Conservation (phyloP, 2,888 invertebrate species). For the Noctua janthe region DNA sequence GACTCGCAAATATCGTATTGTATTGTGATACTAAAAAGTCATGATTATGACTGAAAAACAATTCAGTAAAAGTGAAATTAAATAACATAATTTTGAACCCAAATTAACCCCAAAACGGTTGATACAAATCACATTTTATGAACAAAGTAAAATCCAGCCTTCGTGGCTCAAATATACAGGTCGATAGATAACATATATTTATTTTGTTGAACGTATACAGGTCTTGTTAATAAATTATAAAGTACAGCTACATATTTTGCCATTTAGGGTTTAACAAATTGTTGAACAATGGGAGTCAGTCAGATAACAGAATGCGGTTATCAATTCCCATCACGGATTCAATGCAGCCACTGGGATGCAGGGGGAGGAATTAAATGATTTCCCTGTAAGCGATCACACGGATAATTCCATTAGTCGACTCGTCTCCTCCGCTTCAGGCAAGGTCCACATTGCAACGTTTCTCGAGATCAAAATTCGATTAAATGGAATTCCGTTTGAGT, state of each 20-base stretch:
- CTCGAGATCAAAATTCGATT: conserved; percentile 60
- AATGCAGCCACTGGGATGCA: conserved; percentile 21
- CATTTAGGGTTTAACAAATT: conserved; percentile 16
- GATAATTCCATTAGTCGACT: conserved; percentile 69
- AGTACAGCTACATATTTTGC: not conserved
- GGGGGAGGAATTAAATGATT: conserved; percentile 68
- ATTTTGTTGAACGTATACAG: not conserved
- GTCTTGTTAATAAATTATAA: not conserved
- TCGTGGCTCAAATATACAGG: conserved; percentile 7
- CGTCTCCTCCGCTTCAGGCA: conserved; percentile 51
- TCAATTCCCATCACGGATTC: conserved; percentile 42
- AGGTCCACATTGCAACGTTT: conserved; percentile 59
- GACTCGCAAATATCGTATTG: conserved; percentile 2
- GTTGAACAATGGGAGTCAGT: conserved; percentile 25
- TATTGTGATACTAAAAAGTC: conserved; percentile 12
- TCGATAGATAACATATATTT: not conserved
- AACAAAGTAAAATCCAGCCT: conserved; percentile 3
- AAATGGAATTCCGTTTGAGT: conserved; percentile 33
- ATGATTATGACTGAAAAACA: conserved; percentile 6
- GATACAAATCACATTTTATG: conserved; percentile 24
- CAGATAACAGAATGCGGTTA: conserved; percentile 50
- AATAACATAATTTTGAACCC: conserved; percentile 6
- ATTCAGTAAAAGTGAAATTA: conserved; percentile 13
- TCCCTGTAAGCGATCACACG: conserved; percentile 67
- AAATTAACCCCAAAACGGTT: conserved; percentile 13